A percentile compares a stretch with the other conserved stretches of the same genome.
Evolutionary conservation across 2,888 invertebrate genomes (phyloP).

Genomic region (Unio pictorum): DNA sequence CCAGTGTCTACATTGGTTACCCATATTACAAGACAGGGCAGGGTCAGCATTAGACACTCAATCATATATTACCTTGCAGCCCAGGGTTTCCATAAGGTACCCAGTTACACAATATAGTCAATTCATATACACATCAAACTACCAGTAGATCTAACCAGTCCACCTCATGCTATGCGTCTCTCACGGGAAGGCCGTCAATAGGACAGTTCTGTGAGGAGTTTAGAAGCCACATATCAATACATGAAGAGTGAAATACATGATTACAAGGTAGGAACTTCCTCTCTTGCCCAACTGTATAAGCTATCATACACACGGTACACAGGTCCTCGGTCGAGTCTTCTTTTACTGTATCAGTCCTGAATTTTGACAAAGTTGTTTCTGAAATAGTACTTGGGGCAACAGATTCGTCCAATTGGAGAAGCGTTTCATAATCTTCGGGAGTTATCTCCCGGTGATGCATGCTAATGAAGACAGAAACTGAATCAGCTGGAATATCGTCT

Average conservation of each 20-base stretch:
- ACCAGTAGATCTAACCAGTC: too few relatives aligned
- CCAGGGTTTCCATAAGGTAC: too few relatives aligned
- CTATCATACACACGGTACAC: constrained; percentile 67
- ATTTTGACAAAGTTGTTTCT: constrained; percentile 32
- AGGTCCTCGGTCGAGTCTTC: constrained; percentile 30
- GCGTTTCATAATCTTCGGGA: constrained; percentile 68
- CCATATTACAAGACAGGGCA: too few relatives aligned
- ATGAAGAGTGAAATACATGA: constrained; percentile 63
- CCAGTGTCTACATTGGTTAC: too few relatives aligned
- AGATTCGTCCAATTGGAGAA: constrained; percentile 64
- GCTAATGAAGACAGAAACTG: constrained; percentile 55
- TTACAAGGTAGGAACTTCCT: constrained; percentile 65
- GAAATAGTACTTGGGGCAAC: constrained; percentile 65
- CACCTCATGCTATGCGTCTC: not conserved
- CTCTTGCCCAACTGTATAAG: constrained; percentile 54
- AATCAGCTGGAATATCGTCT: constrained; percentile 30
- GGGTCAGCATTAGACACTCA: too few relatives aligned
- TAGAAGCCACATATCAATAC: constrained; percentile 67
- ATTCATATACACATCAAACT: too few relatives aligned
- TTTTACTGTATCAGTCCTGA: constrained; percentile 54
- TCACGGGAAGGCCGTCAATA: constrained; percentile 63
- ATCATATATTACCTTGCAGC: too few relatives aligned
- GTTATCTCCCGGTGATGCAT: constrained; percentile 68
- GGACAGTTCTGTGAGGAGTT: constrained; percentile 68
- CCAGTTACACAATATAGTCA: too few relatives aligned